phyloP scores from a whole-genome alignment of 1,140 invertebrate genomes.

The Drosophila pectinifera region DNA sequence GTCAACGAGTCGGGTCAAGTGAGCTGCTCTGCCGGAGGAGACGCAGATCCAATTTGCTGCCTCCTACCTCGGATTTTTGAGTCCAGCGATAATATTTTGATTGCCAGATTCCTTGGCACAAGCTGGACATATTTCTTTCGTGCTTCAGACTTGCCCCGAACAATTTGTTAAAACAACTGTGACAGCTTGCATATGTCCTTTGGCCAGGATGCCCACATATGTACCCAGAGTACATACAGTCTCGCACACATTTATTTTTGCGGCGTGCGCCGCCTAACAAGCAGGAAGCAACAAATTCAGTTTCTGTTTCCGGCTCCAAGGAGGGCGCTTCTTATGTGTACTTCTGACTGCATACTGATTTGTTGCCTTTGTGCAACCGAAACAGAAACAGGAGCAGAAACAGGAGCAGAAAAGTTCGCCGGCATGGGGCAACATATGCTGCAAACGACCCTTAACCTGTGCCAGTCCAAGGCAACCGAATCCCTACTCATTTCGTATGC shows the following conservation, averaged over 20 bases:
- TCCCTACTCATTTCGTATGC: constrained; percentile 73
- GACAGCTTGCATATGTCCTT: constrained; percentile 83
- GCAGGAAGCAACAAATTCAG: constrained; percentile 83
- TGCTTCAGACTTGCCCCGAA: constrained; percentile 50
- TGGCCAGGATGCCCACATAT: constrained; percentile 38
- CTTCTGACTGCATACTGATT: constrained; percentile 84
- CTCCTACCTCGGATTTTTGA: constrained; percentile 15
- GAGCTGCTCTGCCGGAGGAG: background rate
- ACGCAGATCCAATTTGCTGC: constrained; percentile 24
- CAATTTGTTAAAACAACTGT: constrained; percentile 84
- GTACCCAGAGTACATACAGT: constrained; percentile 6
- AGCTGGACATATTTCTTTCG: constrained; percentile 31
- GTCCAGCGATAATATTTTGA: constrained; percentile 55
- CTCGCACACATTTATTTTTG: constrained; percentile 52
- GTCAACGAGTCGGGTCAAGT: constrained; percentile 59
- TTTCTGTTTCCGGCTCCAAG: constrained; percentile 73
- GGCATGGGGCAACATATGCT: constrained; percentile 72
- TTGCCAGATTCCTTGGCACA: constrained; percentile 33
- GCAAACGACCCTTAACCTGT: constrained; percentile 76
- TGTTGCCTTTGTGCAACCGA: constrained; percentile 78
- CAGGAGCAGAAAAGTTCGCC: constrained; percentile 25
- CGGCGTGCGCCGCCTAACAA: constrained; percentile 81
- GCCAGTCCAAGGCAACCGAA: constrained; percentile 36
- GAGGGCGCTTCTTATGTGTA: constrained; percentile 37
- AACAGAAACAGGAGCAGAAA: constrained; percentile 41